A percentile compares a stretch with the other conserved stretches of the same genome.
Evolutionary conservation across 2,888 invertebrate species (phyloP).

Genomic region (Schizaphis graminum): DNA sequence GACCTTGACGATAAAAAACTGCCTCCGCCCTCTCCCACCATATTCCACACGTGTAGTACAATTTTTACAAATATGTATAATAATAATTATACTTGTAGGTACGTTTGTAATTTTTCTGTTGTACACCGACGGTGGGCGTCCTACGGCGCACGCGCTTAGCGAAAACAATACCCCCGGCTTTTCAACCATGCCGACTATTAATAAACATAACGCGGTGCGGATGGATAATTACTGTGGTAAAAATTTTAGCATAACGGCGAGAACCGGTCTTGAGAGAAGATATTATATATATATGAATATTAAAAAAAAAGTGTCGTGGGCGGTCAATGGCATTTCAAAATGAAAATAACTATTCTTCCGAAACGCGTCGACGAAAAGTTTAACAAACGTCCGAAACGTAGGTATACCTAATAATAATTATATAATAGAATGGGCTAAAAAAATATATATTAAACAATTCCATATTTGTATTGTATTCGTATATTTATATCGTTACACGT

Average conservation of each 20-base stretch:
- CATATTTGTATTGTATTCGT: slow-evolving; percentile 1
- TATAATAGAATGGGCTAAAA: background rate
- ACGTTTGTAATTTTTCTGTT: slow-evolving; percentile 33
- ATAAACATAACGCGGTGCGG: slow-evolving; percentile 57
- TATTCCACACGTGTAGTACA: too few species aligned
- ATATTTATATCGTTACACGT: background rate
- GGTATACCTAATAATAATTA: background rate
- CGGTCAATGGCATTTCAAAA: slow-evolving; percentile 53
- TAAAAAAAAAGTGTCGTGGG: slow-evolving; percentile 54
- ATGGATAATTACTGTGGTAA: slow-evolving; percentile 62
- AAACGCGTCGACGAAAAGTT: slow-evolving; percentile 41
- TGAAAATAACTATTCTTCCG: slow-evolving; percentile 10
- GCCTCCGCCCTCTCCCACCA: background rate
- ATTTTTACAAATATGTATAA: background rate
- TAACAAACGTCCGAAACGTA: background rate
- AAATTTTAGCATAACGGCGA: slow-evolving; percentile 58
- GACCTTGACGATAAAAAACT: background rate
- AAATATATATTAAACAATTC: background rate
- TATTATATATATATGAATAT: background rate
- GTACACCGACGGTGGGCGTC: slow-evolving; percentile 56
- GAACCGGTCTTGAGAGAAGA: slow-evolving; percentile 30
- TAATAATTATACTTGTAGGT: background rate
- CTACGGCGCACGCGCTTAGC: slow-evolving; percentile 44
- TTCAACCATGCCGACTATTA: slow-evolving; percentile 61
- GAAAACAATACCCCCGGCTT: slow-evolving; percentile 64